Evolutionary conservation across 2,888 invertebrate species (phyloP), one percentile per base, ranked within the genome.

Genomic region (Caenorhabditis wallacei): DNA sequence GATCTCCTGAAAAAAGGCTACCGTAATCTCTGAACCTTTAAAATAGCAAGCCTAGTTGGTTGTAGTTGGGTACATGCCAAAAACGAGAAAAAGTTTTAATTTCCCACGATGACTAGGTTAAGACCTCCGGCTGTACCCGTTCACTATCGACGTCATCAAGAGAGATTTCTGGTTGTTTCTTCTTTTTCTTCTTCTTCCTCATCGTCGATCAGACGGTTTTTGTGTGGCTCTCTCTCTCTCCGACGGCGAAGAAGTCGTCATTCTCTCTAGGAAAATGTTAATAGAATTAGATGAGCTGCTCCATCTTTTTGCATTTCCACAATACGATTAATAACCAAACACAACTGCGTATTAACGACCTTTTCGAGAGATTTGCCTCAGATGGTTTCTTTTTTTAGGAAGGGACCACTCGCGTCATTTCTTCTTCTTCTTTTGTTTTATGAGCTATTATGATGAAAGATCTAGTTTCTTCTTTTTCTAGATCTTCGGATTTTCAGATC

Each of bases 171-270:
- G 40, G 40, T 40, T 40, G 10, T 13, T 57, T 26, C 13, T 70
- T 57, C 26, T n/a, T 71, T 20, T 51, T 57, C 18, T 43, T 71
- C 71, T 43, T 54, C 63, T 20, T 63, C 61, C 16, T 72, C 61
- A 71, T 72, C 63, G 72, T 72, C 72, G 72, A 72, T 72, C 72
- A 72, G 72, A 72, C 72, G 72, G 72, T 72, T 63, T 72, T 30
- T 63, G 72, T n/a, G n/a, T n/a, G 43, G 13, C 16, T 16, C 72
- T 72, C 72, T n/a, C n/a, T n/a, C n/a, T n/a, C n/a, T n/a, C n/a
- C n/a, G n/a, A n/a, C n/a, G n/a, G n/a, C 59, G 37, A 20, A 56
- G 54, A 18, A 54, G 40, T 63, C 30, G 22, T 63, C 54, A 30
- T 30, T 30, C n/a, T n/a, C n/a, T n/a, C 30, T 3, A 30, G 26